phyloP scores from a whole-genome alignment of 2,888 invertebrate species.

The Acleris sparsana region DNA sequence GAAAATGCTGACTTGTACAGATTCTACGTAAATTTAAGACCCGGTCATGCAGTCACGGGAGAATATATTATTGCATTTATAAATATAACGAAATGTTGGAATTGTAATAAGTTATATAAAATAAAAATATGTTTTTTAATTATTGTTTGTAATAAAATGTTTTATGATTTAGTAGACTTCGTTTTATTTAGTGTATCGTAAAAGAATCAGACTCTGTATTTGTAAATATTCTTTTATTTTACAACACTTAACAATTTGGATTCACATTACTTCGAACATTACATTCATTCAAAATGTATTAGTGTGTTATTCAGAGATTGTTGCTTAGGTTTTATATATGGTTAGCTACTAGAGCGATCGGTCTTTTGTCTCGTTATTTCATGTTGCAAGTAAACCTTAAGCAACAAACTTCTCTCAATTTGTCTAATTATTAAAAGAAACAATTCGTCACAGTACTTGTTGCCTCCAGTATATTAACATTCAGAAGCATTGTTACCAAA shows the following conservation, averaged over 20 bases:
- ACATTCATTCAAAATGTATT: conserved; percentile 48
- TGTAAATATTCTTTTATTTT: conserved; percentile 58
- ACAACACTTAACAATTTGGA: conserved; percentile 63
- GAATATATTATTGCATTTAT: conserved; percentile 73
- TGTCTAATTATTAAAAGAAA: conserved; percentile 25
- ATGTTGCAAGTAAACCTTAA: conserved; percentile 39
- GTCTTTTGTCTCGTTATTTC: conserved; percentile 7
- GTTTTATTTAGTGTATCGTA: conserved; percentile 38
- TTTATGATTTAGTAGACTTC: conserved; percentile 58
- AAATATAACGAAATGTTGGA: conserved; percentile 68
- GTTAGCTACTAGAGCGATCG: conserved; percentile 13
- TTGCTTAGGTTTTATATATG: conserved; percentile 41
- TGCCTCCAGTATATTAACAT: conserved; percentile 20
- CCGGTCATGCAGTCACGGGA: conserved; percentile 38
- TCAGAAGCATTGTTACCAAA: not conserved
- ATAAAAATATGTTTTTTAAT: conserved; percentile 74
- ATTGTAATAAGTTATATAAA: conserved; percentile 69
- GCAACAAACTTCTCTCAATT: conserved; percentile 37
- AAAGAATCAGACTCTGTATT: conserved; percentile 4
- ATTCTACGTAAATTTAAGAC: conserved; percentile 34
- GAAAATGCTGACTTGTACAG: conserved; percentile 36
- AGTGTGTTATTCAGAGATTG: conserved; percentile 41
- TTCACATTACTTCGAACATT: conserved; percentile 51
- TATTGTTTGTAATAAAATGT: conserved; percentile 83
- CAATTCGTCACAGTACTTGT: conserved; percentile 40